phyloP scores from a whole-genome alignment of 2,797 vertebrate genomes.

The Dicrostonyx torquatus region DNA sequence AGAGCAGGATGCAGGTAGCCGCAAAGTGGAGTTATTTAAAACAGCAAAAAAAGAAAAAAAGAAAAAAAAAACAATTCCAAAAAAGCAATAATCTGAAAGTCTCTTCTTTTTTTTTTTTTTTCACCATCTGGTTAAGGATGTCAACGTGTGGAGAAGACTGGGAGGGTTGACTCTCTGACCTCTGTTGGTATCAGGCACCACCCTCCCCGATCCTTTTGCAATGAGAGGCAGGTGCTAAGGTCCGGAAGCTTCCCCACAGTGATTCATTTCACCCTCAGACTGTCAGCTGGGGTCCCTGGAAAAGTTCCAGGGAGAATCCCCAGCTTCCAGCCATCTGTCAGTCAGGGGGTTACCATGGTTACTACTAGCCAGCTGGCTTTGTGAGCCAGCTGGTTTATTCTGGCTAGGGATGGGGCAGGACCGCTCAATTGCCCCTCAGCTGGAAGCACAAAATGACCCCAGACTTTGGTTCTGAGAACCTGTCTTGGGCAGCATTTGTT shows the following conservation, averaged over 20 bases:
- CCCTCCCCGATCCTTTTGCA: conserved; percentile 8
- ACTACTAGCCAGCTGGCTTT: neutral
- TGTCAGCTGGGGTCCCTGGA: conserved; percentile 38
- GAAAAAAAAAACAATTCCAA: conserved; percentile 64
- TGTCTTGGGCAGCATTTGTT: neutral
- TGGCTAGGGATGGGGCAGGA: neutral
- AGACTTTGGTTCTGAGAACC: neutral
- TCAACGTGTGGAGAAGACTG: conserved; percentile 53
- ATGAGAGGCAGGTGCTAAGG: neutral
- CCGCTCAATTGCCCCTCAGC: neutral
- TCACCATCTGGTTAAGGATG: conserved; percentile 68
- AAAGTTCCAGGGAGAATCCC: conserved; percentile 20
- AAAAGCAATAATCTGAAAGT: conserved; percentile 69
- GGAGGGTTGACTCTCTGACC: conserved; percentile 52
- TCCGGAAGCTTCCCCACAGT: neutral
- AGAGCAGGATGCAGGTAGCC: conserved; percentile 73
- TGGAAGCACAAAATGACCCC: conserved; percentile 16
- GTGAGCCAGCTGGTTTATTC: neutral
- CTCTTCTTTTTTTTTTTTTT: neutral
- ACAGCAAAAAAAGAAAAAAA: conserved; percentile 25
- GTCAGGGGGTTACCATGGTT: neutral
- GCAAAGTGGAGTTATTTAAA: conserved; percentile 77
- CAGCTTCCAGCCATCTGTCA: conserved; percentile 16
- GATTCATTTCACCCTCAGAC: neutral
- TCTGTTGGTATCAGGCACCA: conserved; percentile 1